Evolutionary conservation across 2,797 vertebrate species (phyloP), one percentile per base, ranked within the genome.

Genomic region (Dendrocincla tyrannina): DNA sequence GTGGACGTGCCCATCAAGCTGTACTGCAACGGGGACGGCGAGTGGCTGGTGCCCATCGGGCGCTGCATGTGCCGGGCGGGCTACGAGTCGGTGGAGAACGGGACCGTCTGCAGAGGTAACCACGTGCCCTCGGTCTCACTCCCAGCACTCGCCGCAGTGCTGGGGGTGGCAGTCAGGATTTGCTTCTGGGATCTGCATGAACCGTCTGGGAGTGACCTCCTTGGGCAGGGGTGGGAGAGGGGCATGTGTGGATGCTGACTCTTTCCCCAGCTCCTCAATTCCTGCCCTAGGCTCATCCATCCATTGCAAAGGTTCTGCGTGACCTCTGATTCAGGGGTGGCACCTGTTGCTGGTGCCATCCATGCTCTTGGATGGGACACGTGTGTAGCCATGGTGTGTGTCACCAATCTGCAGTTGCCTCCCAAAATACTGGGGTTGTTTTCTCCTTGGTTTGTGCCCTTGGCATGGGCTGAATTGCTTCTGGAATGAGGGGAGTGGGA

Each of bases 21-120:
- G 33, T 99, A 99, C 97, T 99, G 99, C 92, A 99, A 99, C 0
- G 99, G 99, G 1, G 99, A 99, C 0, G 99, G 99, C 10, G 99
- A 99, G 96, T 99, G 99, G 99, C 98, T 99, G 98, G 99, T 99
- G 44, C 99, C 99, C 70, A 99, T 99, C 0, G 99, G 99, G 1
- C 98, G 99, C 90, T 99, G 99, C 97, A 98, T 99, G 98, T 99
- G 99, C 97, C 98, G 98, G 72, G 98, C 99, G 0, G 99, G 99
- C 9, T 98, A 98, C 0, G 99, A 99, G 93, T 98, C 98, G 0
- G 96, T 98, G 96, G 99, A 99, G 83, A 99, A 99, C 0, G 98
- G 98, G 9, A 99, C 99, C 0, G 9, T 98, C 79, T 99, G 99
- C 97, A 98, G 98, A 99, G 99, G 99, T 99, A 98, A 98, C 96